Conservation (phyloP, 2,113 vertebrate genomes). For the Alouatta palliata region DNA sequence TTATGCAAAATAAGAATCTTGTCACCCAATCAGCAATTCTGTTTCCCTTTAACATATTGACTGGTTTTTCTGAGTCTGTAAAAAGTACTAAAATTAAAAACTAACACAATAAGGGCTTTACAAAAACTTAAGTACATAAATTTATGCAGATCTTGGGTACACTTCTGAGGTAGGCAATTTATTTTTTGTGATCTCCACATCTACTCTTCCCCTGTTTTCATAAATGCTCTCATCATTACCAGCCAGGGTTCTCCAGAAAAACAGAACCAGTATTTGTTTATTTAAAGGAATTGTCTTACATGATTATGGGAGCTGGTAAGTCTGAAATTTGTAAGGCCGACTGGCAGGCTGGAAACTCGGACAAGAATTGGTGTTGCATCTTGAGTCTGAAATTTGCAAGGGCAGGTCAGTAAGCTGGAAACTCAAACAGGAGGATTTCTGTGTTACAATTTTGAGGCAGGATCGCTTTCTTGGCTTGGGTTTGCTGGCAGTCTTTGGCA, state of each 20-base stretch:
- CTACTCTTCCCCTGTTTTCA: neutral
- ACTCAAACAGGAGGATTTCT: neutral
- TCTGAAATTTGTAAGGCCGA: neutral
- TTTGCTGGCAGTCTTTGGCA: neutral
- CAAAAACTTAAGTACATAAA: neutral
- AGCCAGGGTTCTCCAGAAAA: neutral
- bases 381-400: neutral
- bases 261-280: neutral
- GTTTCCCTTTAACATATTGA: neutral
- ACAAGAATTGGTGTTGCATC: neutral
- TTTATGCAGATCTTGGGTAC: neutral
- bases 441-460: neutral
- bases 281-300: neutral
- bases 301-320: neutral
- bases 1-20: neutral
- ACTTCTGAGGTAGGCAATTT: neutral
- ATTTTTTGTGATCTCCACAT: neutral
- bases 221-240: neutral
- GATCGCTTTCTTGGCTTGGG: neutral
- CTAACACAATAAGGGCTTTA: neutral
- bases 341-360: neutral
- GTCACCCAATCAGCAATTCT: neutral
- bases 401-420: neutral
- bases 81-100: neutral
- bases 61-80: constrained; percentile 3